A percentile compares a stretch with the other conserved stretches of the same genome.
phyloP scores from a whole-genome alignment of 2,888 invertebrate genomes.

The Hetaerina titia region DNA sequence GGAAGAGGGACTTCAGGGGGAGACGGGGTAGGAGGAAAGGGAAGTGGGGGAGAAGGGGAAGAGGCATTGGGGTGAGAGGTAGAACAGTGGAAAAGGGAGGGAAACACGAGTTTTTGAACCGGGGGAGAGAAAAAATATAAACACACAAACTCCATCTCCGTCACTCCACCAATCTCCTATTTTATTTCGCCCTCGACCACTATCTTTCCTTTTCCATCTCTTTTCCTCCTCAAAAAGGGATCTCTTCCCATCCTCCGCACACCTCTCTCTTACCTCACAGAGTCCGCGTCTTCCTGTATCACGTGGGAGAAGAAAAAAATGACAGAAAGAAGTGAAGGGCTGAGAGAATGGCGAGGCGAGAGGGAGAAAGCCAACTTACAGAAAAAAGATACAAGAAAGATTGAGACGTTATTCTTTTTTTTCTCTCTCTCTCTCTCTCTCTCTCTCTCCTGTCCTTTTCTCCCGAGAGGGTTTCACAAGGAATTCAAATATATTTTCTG shows the following conservation, averaged over 20 bases:
- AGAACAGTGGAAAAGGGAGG: not conserved
- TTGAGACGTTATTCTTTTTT: not conserved
- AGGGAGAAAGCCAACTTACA: constrained; percentile 1
- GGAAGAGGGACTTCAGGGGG: not conserved
- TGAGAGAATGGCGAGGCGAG: not conserved
- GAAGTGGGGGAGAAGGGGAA: not conserved
- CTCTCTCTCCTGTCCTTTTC: not conserved
- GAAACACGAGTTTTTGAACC: not conserved
- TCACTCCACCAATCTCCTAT: constrained; percentile 5
- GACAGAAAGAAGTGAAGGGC: not conserved
- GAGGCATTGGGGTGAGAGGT: not conserved
- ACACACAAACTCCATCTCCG: constrained; percentile 23
- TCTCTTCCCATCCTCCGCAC: not conserved
- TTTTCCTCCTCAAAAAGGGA: not conserved
- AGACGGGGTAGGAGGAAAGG: not conserved
- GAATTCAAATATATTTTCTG: constrained; percentile 29
- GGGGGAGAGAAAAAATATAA: not conserved
- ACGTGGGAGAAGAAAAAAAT: not conserved
- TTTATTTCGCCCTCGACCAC: not conserved
- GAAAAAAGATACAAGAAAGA: not conserved
- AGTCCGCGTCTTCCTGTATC: not conserved
- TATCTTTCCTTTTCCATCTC: not conserved
- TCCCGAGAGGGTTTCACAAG: not conserved
- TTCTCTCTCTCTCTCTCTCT: not conserved
- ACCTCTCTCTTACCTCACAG: not conserved